Conservation (phyloP, 2,797 vertebrate genomes). For the Rhabdomys pumilio region DNA sequence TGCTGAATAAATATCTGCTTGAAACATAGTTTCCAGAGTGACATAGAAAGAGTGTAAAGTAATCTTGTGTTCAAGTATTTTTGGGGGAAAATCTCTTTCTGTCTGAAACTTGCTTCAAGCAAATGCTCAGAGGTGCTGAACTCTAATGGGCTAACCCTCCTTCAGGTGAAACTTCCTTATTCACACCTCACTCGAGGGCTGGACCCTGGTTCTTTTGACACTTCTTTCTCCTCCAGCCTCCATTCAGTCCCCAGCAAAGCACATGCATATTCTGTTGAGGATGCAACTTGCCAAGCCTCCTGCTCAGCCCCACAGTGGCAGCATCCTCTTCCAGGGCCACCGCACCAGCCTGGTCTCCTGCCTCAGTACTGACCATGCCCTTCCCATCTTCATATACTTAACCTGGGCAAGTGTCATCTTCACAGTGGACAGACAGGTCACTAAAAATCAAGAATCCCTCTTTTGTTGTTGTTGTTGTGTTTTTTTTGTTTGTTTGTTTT, state of each 20-base stretch:
- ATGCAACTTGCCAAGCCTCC: neutral
- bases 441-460: neutral
- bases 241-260: neutral
- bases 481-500: no score
- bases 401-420: neutral
- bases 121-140: neutral
- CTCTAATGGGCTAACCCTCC: neutral
- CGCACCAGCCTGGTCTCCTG: neutral
- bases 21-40: neutral
- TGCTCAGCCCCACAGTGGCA: rapidly evolving
- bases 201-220: neutral
- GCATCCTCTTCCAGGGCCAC: neutral
- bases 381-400: rapidly evolving
- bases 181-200: neutral
- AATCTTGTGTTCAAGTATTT: neutral
- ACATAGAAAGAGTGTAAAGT: neutral
- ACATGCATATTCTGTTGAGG: no score
- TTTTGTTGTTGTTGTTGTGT: neutral
- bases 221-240: rapidly evolving
- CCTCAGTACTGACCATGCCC: neutral
- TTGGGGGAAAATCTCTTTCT: neutral
- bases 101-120: neutral
- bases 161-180: neutral
- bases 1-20: neutral
- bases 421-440: rapidly evolving